phyloP scores from a whole-genome alignment of 2,797 vertebrate genomes.

The Galago senegalensis region DNA sequence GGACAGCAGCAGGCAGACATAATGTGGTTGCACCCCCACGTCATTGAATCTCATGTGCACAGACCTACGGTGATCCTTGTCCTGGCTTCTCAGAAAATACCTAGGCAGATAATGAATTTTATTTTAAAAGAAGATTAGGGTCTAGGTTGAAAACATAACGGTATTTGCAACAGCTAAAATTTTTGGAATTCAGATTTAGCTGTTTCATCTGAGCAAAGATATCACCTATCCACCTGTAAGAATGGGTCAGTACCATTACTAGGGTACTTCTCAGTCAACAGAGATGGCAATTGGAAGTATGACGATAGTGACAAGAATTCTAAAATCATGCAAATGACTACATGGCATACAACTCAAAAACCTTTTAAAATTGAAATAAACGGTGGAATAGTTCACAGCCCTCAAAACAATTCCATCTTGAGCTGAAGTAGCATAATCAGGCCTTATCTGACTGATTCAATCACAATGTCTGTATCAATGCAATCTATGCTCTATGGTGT shows the following conservation, averaged over 20 bases:
- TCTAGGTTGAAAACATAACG: background rate
- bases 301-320: background rate
- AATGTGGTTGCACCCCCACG: background rate
- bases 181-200: background rate
- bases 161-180: background rate
- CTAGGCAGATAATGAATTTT: background rate
- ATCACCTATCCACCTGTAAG: background rate
- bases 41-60: background rate
- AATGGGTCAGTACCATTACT: background rate
- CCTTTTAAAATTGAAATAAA: background rate
- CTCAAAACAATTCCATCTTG: constrained; percentile 19
- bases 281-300: background rate
- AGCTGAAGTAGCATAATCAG: background rate
- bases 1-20: background rate
- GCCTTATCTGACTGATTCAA: background rate
- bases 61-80: background rate
- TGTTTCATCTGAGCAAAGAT: background rate
- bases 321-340: background rate
- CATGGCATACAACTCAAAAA: background rate
- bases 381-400: background rate
- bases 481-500: background rate
- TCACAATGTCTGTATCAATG: background rate
- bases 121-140: background rate
- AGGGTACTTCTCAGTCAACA: background rate
- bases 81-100: background rate